Base-by-base conservation (phyloP, 2,113 vertebrate species). In the Archilochus colubris region DNA sequence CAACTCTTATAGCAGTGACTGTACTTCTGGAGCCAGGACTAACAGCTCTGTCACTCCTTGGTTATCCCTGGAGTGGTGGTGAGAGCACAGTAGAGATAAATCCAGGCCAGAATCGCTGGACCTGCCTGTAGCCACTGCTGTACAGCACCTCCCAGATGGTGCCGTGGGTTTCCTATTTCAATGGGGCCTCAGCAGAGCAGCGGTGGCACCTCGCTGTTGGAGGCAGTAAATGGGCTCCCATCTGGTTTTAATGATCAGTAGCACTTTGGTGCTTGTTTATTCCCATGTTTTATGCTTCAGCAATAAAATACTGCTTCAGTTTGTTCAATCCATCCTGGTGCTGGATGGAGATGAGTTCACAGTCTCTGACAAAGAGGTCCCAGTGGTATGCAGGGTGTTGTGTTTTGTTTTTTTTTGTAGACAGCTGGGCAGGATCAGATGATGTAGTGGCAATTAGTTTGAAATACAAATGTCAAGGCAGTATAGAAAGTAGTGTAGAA, bases 241-340 rank as follows among this genome's bases (percentile, higher is more conserved):
- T 96, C 96, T 95, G 95, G 46, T 82, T 82, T 92, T 96, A 95
- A 96, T 82, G 91, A 95, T 80, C 93, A 82, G 93, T 93, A 96
- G 95, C 93, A 93, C 89, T 96, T 95, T 4, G 17, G 91, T 92
- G 95, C 94, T 94, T 93, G 94, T 92, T 96, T 94, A 93, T 93
- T 93, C 89, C 86, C 55, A 8, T 77, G 93, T 79, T 97, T 96
- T 89, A 80, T 87, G 87, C 94, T 87, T 94, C 63, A 77, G 93
- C 94, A 95, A 77, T 96, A 96, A 96, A 96, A 87, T 70, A 61
- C 70, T 38, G 67, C 84, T 72, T 89, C 81, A 67, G 76, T 90
- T 93, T 93, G 91, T 93, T 96, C 94, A 88, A 18, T 86, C 91
- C 57, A n/a, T 78, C 68, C 69, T 27, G 62, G 58, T 72, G 86